Evolutionary conservation across 1,140 invertebrate genomes (phyloP).

Genomic region (Neodiprion fabricii): DNA sequence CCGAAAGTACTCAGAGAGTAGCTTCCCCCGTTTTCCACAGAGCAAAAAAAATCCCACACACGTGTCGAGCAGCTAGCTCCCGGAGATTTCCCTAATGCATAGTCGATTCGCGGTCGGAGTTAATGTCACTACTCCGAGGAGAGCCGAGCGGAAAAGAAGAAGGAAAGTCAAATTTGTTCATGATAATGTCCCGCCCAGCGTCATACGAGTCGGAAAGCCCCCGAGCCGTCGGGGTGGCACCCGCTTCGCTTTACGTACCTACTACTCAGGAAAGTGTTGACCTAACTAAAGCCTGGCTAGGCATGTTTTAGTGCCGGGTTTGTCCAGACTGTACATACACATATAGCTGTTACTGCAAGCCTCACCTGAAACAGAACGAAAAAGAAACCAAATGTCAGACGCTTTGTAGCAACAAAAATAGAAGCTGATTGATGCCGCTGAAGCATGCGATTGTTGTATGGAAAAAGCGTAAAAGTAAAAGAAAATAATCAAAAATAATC

Average conservation of each 20-base stretch:
- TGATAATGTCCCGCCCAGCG: conserved; percentile 41
- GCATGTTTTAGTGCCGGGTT: not conserved
- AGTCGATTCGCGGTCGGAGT: conserved; percentile 38
- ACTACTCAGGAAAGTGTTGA: not conserved
- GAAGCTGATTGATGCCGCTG: not conserved
- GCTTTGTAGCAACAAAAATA: too few species aligned
- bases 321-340: not conserved
- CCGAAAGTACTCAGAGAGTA: too few species aligned
- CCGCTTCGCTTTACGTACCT: not conserved
- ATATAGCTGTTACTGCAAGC: not conserved
- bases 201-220: too few species aligned
- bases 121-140: not conserved
- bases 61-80: not conserved
- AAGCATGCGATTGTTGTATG: not conserved
- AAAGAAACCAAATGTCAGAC: not conserved
- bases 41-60: not conserved
- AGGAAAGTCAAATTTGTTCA: conserved; percentile 51
- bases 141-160: conserved; percentile 14
- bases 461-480: not conserved
- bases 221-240: not conserved
- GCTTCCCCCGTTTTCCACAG: too few species aligned
- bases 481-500: not conserved
- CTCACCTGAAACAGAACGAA: not conserved
- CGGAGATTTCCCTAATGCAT: conserved; percentile 44
- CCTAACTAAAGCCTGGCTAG: not conserved